Evolutionary conservation across 2,888 invertebrate species (phyloP), one percentile per base, ranked within the genome.

Genomic region (Chelonus formosanus): DNA sequence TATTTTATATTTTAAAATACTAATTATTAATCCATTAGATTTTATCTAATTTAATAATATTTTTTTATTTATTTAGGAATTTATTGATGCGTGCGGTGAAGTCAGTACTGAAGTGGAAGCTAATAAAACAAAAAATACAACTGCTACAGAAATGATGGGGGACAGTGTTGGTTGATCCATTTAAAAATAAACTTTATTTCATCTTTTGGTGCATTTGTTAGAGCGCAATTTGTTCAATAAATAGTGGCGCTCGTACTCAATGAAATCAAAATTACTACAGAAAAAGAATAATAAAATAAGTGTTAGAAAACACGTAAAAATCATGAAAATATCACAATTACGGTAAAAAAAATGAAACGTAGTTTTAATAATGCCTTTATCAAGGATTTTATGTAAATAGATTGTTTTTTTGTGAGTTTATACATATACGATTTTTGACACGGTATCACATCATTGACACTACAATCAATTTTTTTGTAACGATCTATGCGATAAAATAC

Each of bases 71-170:
- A 20, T 45, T 70, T 67, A 85, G 85, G 84, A 82, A 74, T 84
- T 84, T 75, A 79, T 83, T 71, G 84, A 84, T 73, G n/a, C n/a
- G n/a, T 77, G 80, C 45, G 80, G 76, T 34, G 82, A 83, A 66
- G 72, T 77, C 3, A 78, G 79, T 57, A 65, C 67, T 4, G 78
- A 77, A 20, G 74, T 71, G 54, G 76, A 75, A 65, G 68, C 67
- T 8, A 71, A 74, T 36, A 70, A 72, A 7, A 70, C 67, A 5
- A 72, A 77, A 60, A 74, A 75, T 40, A 75, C 78, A 53, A 75
- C 75, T 40, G 76, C 78, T 64, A 80, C 76, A n/a, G 77, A 81
- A 74, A 78, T 80, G 54, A 80, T 80, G 78, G 81, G 82, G 7
- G 83, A 83, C 59, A 82, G 82, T 62, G 82, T 80, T 58, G 83